Conservation (phyloP, 2,888 invertebrate genomes). For the Rhopalosiphum nymphaeae region DNA sequence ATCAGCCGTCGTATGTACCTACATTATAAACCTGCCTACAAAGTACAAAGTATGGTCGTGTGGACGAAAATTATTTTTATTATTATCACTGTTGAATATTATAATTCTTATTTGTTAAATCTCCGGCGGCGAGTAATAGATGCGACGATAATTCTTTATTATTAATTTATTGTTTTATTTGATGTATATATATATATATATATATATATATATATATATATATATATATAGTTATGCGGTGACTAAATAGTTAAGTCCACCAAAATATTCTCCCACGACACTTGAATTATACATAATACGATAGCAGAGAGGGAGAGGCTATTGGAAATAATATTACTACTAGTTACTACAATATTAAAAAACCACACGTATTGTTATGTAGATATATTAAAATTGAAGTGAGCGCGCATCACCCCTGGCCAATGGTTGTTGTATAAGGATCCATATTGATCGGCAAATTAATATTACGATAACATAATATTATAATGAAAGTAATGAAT, state of each 20-base stretch:
- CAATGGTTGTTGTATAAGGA: background rate
- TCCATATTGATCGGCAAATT: background rate
- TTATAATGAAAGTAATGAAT: background rate
- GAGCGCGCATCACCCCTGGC: background rate
- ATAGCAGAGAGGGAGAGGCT: background rate
- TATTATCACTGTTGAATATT: background rate
- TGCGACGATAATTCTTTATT: background rate
- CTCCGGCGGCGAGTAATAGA: background rate
- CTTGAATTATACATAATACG: background rate
- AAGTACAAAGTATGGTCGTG: too few relatives aligned
- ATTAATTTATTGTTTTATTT: conserved; percentile 11
- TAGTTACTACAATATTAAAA: background rate
- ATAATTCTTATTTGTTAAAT: background rate
- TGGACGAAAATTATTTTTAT: background rate
- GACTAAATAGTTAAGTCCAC: background rate
- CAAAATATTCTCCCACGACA: background rate
- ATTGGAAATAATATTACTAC: background rate
- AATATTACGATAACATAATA: background rate
- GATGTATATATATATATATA: background rate
- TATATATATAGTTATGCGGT: too few relatives aligned
- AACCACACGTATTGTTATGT: background rate
- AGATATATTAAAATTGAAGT: background rate
- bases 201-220: too few relatives aligned
- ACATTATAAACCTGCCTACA: too few relatives aligned
- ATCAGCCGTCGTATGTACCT: background rate